Evolutionary conservation across 2,113 vertebrate genomes (phyloP), one percentile per base, ranked within the genome.

Genomic region (Tachysurus vachellii): DNA sequence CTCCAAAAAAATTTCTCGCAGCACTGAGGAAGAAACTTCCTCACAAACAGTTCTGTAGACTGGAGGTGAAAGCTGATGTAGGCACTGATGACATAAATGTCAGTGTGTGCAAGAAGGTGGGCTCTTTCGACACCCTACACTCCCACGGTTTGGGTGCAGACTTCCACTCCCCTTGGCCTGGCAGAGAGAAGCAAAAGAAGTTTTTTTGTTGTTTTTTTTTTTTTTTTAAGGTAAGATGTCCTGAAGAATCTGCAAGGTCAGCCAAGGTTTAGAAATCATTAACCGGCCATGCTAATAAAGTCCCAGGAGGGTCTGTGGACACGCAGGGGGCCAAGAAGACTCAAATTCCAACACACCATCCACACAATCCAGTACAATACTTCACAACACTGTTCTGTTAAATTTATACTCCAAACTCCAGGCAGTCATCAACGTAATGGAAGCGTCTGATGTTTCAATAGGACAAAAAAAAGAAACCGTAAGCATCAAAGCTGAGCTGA

Each of bases 211-310:
- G n/a, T n/a, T 56, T 75, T 83, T 77, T 85, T 83, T 56, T 57
- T 23, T 83, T 64, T 3, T 10, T 12, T 66, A 13, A 87, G 86
- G 88, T 88, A 89, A 70, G 83, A 36, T 91, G 94, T 94, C 94
- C 91, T 90, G 66, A 94, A 93, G 93, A 95, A 96, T 95, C 95
- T 90, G 89, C 92, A 95, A 96, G 95, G 95, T 96, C 96, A 95
- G 42, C 8, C 86, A 93, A 94, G 94, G 94, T 94, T 93, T 93
- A 95, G 95, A 94, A 97, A 96, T 97, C 94, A 97, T 97, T 97
- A 97, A 97, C 96, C 94, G 93, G 94, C 95, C 95, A 95, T 93
- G 92, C 93, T 95, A 95, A 95, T 94, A 90, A 93, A 95, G 94
- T 88, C 93, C 93, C 91, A 91, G 92, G 87, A 83, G 88, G 71